A percentile compares a stretch with the other conserved stretches of the same genome.
phyloP scores from a whole-genome alignment of 30 jellyfish, hydroid and myxozoan genomes.

The Hydractinia echinata region DNA sequence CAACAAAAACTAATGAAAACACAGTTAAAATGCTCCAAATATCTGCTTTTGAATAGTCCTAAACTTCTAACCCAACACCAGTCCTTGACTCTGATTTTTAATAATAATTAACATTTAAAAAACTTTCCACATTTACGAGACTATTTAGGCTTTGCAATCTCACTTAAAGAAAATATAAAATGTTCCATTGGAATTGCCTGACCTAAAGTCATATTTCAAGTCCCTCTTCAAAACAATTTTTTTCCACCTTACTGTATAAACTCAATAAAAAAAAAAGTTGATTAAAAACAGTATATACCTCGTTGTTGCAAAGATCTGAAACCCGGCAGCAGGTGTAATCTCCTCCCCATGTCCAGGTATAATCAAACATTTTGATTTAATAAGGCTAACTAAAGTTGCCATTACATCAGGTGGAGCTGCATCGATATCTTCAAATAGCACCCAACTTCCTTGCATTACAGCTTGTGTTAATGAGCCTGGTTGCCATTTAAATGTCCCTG shows the following conservation, averaged over 20 bases:
- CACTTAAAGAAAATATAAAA: too few relatives aligned
- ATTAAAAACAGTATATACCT: constrained; percentile 46
- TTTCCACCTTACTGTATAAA: neutral
- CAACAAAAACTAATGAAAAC: too few relatives aligned
- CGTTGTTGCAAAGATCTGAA: constrained; percentile 74
- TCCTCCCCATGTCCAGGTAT: constrained; percentile 66
- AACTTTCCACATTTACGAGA: too few relatives aligned
- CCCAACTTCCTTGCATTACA: constrained; percentile 77
- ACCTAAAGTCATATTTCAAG: too few relatives aligned
- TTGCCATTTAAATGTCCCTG: constrained; percentile 93
- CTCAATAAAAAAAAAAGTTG: neutral
- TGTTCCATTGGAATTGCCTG: too few relatives aligned
- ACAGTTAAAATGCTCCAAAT: too few relatives aligned
- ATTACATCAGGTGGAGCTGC: constrained; percentile 89
- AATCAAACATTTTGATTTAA: constrained; percentile 48
- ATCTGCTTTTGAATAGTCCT: too few relatives aligned
- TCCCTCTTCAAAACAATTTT: too few relatives aligned
- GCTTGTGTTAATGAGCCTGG: constrained; percentile 92
- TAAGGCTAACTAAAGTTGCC: constrained; percentile 60
- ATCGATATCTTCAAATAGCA: constrained; percentile 83
- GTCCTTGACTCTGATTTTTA: too few relatives aligned
- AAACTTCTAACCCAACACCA: too few relatives aligned
- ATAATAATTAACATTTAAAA: too few relatives aligned
- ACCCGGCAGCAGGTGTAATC: constrained; percentile 49
- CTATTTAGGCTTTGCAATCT: too few relatives aligned